Conservation (phyloP, 2,888 invertebrate genomes). For the Drosophila paramelanica region DNA sequence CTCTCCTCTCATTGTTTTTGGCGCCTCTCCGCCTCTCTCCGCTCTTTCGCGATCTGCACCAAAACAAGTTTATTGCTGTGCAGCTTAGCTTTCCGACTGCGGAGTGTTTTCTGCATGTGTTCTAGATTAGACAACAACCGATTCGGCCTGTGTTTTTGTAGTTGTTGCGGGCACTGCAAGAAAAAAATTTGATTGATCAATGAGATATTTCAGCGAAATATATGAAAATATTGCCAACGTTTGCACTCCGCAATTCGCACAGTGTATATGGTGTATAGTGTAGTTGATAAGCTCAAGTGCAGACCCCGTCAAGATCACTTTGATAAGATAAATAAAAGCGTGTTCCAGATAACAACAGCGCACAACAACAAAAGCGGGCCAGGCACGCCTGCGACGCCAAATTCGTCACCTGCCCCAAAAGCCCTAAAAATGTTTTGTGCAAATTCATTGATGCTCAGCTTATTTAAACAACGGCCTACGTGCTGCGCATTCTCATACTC, state of each 20-base stretch:
- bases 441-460: constrained; percentile 57
- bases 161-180: constrained; percentile 49
- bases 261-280: constrained; percentile 51
- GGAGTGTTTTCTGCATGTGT: constrained; percentile 27
- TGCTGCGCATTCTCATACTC: too few species aligned
- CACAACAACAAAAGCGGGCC: not conserved
- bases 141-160: constrained; percentile 22
- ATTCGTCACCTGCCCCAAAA: constrained; percentile 2
- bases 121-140: constrained; percentile 59
- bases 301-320: constrained; percentile 67
- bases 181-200: constrained; percentile 17
- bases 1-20: constrained; percentile 37
- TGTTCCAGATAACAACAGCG: constrained; percentile 47
- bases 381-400: not conserved
- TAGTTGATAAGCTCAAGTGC: constrained; percentile 12
- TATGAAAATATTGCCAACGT: not conserved
- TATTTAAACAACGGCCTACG: constrained; percentile 14
- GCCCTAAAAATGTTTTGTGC: constrained; percentile 41
- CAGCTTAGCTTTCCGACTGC: constrained; percentile 24
- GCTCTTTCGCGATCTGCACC: not conserved
- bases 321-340: constrained; percentile 70
- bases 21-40: constrained; percentile 4
- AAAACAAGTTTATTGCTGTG: constrained; percentile 23
- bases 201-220: not conserved
- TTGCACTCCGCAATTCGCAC: constrained; percentile 1